These are phyloP conservation scores for Ibycter americanus DNA, from an alignment of 2,797 vertebrate genomes.

Conservation along the genomic window DNA sequence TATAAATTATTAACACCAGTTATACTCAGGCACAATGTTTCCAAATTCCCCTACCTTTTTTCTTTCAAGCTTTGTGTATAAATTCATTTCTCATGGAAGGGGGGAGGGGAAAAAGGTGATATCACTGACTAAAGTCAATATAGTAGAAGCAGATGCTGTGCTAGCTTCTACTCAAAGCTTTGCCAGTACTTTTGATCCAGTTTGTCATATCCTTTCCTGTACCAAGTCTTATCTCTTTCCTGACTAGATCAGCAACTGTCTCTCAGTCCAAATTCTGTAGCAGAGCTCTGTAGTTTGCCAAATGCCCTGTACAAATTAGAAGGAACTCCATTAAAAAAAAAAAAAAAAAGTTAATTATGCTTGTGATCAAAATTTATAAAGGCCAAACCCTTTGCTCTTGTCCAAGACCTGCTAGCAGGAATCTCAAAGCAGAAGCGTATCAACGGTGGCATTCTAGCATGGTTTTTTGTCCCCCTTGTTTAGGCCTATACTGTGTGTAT, in stretches of 20 bases:
- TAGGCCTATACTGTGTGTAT: accelerated
- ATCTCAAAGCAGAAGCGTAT: not conserved
- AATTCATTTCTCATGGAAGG: not conserved
- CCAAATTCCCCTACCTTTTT: not conserved
- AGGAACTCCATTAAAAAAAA: not conserved
- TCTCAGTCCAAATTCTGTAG: not conserved
- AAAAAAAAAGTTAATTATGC: not conserved
- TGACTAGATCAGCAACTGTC: not conserved
- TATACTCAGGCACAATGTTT: not conserved
- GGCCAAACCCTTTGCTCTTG: not conserved
- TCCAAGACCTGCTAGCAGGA: not conserved
- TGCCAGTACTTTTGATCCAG: not conserved
- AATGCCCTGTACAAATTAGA: not conserved
- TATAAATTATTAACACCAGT: not conserved
- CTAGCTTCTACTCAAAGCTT: not conserved
- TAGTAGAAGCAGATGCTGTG: slow-evolving; percentile 6
- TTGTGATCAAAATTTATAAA: not conserved
- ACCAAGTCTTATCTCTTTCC: not conserved
- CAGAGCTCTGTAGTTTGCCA: not conserved
- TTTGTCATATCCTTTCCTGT: not conserved
- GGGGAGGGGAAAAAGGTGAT: not conserved
- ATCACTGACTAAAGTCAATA: not conserved
- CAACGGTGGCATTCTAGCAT: not conserved
- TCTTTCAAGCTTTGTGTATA: not conserved
- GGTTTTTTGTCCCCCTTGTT: not conserved